Percentiles rank a stretch among this genome's conserved stretches.
Conservation (phyloP, 2,113 vertebrate genomes). For the Toxotes jaculatrix region DNA sequence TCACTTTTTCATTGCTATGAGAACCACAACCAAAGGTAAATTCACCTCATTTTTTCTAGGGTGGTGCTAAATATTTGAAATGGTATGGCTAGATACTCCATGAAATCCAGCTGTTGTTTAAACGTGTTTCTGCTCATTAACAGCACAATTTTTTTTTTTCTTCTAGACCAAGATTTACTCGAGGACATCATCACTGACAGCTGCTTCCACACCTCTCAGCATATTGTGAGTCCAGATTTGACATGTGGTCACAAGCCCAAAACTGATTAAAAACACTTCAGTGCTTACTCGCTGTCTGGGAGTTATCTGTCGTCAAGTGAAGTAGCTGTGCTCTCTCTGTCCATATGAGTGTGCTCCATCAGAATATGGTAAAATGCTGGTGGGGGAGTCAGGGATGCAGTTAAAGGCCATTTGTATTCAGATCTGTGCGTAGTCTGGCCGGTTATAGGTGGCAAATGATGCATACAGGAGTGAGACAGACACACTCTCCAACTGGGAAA, state of each 20-base stretch:
- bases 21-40: background rate
- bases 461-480: constrained; percentile 47
- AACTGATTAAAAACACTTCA: constrained; percentile 13
- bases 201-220: constrained; percentile 84
- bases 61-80: background rate
- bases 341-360: constrained; percentile 12
- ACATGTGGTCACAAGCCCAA: constrained; percentile 7
- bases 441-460: constrained; percentile 65
- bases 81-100: background rate
- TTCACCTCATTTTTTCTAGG: background rate
- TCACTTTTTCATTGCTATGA: background rate
- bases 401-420: constrained; percentile 76
- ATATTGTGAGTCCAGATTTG: constrained; percentile 87
- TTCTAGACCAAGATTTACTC: constrained; percentile 92
- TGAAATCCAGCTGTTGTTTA: constrained; percentile 12
- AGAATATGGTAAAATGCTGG: constrained; percentile 24
- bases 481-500: constrained; percentile 43
- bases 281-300: background rate
- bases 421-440: constrained; percentile 33
- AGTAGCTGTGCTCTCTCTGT: background rate
- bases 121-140: background rate
- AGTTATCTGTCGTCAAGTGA: constrained; percentile 29
- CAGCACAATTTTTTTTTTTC: constrained; percentile 29
- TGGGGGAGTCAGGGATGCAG: constrained; percentile 22
- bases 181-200: constrained; percentile 91